Conservation (phyloP, 2,113 vertebrate genomes). For the Fregata magnificens region DNA sequence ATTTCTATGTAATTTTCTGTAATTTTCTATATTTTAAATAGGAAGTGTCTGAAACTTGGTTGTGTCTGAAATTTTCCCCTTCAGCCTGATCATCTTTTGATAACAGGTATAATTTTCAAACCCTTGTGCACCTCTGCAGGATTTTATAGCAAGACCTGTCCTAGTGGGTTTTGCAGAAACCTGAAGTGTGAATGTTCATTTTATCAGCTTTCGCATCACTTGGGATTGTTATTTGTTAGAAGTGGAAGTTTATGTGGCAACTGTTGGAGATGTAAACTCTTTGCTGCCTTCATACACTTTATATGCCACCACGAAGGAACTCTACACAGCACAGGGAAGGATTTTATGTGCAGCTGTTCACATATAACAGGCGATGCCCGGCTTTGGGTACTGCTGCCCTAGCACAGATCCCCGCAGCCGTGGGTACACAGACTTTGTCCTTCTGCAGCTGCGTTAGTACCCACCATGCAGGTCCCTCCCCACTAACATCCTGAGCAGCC, state of each 20-base stretch:
- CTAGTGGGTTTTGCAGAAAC: neutral
- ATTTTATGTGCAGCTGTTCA: neutral
- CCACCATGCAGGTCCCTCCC: neutral
- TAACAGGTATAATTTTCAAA: neutral
- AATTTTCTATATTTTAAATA: neutral
- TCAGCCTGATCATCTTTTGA: neutral
- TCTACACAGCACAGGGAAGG: neutral
- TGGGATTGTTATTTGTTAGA: neutral
- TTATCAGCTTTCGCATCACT: neutral
- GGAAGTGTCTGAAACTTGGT: neutral
- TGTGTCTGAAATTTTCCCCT: neutral
- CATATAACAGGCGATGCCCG: rapidly evolving
- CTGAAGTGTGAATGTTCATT: neutral
- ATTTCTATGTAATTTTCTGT: neutral
- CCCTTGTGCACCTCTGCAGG: neutral
- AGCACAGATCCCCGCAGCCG: neutral
- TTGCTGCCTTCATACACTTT: neutral
- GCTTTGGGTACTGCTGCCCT: neutral
- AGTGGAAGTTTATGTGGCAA: neutral
- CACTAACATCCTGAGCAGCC: neutral
- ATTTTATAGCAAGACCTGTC: neutral
- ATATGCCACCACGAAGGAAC: neutral
- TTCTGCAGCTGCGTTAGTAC: neutral
- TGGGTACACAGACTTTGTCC: neutral
- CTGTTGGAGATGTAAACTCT: neutral